Evolutionary conservation across 2,797 vertebrate species (phyloP).

Genomic region (Babyrousa celebensis): DNA sequence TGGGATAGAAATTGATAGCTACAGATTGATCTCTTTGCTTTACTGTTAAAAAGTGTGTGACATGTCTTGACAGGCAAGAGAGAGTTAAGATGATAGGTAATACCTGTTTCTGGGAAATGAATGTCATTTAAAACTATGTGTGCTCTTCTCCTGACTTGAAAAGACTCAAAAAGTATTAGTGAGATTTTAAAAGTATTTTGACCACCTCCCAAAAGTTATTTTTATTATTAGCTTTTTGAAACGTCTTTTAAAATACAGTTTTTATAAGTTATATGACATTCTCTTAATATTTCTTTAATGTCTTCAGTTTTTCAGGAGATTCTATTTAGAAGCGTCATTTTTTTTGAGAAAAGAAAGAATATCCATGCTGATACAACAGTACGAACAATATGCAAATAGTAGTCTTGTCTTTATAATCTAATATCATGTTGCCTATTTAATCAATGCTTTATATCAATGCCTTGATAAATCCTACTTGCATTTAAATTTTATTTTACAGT

Average conservation of each 20-base stretch:
- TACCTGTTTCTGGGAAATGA: slow-evolving; percentile 65
- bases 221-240: neutral
- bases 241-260: neutral
- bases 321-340: neutral
- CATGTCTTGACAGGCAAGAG: slow-evolving; percentile 1
- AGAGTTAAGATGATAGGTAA: slow-evolving; percentile 53
- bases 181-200: neutral
- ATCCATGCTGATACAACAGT: neutral
- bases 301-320: neutral
- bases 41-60: slow-evolving; percentile 34
- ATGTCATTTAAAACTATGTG: slow-evolving; percentile 48
- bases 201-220: neutral
- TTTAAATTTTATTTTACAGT: slow-evolving; percentile 50
- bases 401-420: slow-evolving; percentile 1
- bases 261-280: slow-evolving; percentile 6
- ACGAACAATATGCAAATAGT: neutral
- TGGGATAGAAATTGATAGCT: slow-evolving; percentile 50
- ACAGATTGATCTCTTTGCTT: neutral
- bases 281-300: neutral
- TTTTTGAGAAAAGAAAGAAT: neutral
- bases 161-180: slow-evolving; percentile 20
- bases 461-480: neutral
- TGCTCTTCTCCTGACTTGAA: neutral
- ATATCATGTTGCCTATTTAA: neutral
- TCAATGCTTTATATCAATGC: neutral